Conservation (phyloP, 2,113 vertebrate genomes). For the Oophaga pumilio region DNA sequence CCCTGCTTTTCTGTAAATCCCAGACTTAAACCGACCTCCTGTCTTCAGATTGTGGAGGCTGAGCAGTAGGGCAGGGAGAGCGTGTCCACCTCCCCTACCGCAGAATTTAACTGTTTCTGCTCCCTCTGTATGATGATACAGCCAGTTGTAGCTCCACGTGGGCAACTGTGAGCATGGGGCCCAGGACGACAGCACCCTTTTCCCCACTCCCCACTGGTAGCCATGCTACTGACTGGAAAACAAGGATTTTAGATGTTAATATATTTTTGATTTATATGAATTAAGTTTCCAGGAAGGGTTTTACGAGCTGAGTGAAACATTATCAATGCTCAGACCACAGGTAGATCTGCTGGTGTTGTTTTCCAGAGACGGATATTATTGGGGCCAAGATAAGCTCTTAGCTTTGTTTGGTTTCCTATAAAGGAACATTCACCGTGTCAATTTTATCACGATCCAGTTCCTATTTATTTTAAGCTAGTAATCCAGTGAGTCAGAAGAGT, state of each 20-base stretch:
- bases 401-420: conserved; percentile 50
- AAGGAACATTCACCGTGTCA: conserved; percentile 41
- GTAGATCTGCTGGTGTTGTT: conserved; percentile 58
- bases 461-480: conserved; percentile 32
- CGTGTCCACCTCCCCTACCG: too few relatives aligned
- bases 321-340: conserved; percentile 63
- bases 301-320: conserved; percentile 57
- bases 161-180: too few relatives aligned
- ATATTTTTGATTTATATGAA: conserved; percentile 12
- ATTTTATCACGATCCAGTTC: conserved; percentile 43
- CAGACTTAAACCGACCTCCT: too few relatives aligned
- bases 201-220: too few relatives aligned
- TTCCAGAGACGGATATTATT: conserved; percentile 63
- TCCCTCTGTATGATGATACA: too few relatives aligned
- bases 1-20: too few relatives aligned
- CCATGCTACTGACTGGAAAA: not conserved
- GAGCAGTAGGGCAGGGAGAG: too few relatives aligned
- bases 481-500: conserved; percentile 31
- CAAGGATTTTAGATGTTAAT: not conserved
- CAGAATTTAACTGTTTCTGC: too few relatives aligned
- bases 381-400: conserved; percentile 61
- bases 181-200: too few relatives aligned
- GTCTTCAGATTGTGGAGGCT: too few relatives aligned
- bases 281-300: conserved; percentile 14
- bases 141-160: too few relatives aligned